These are phyloP conservation scores for Tachysurus vachellii DNA, from an alignment of 2,113 vertebrate genomes.

Conservation along the genomic window DNA sequence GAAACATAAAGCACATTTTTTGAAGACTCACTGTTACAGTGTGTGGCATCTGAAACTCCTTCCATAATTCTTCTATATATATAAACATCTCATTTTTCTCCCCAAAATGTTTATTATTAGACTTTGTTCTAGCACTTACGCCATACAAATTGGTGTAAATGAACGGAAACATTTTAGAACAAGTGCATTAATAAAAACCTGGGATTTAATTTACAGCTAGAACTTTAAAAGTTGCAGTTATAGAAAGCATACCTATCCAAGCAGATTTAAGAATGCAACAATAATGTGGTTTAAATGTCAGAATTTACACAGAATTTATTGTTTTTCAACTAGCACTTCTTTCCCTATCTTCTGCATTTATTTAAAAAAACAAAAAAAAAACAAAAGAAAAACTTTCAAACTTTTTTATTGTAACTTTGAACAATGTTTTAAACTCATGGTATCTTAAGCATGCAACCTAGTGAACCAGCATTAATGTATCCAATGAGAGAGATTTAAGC, in stretches of 20 bases:
- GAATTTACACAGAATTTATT: background rate
- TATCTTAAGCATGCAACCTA: no score
- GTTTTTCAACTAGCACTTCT: no score
- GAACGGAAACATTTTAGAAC: background rate
- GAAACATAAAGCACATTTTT: background rate
- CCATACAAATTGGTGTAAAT: background rate
- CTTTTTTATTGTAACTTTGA: no score
- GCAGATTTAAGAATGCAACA: background rate
- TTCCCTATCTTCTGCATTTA: no score
- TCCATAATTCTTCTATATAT: background rate
- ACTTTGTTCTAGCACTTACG: background rate
- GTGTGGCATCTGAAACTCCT: background rate
- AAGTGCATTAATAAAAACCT: background rate
- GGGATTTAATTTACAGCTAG: background rate
- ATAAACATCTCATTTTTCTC: background rate
- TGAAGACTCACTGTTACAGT: background rate
- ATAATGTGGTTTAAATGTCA: background rate
- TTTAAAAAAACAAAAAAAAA: no score
- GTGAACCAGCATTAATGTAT: no score
- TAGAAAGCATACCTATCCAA: no score
- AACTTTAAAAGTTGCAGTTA: background rate
- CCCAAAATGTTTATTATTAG: background rate
- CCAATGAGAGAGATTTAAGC: no score
- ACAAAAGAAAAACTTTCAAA: no score
- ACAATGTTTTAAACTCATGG: no score